Conservation (phyloP, 2,113 vertebrate species). For the Apodemus sylvaticus region DNA sequence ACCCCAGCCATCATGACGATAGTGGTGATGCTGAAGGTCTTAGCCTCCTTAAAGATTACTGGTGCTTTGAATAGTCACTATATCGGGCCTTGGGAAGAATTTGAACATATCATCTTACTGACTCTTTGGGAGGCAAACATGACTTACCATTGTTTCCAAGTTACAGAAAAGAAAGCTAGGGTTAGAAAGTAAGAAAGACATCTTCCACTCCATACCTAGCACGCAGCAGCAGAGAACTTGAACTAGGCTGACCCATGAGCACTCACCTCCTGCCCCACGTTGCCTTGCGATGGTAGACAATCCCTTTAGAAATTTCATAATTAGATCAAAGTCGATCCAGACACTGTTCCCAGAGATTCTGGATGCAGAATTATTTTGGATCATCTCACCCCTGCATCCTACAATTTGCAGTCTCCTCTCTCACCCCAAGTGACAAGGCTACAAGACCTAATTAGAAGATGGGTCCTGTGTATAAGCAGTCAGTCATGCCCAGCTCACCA, state of each 20-base stretch:
- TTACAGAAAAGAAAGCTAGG: neutral
- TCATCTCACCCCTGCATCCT: constrained; percentile 30
- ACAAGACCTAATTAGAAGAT: constrained; percentile 82
- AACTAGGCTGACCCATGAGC: neutral
- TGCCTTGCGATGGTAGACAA: neutral
- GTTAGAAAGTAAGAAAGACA: neutral
- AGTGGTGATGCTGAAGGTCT: neutral
- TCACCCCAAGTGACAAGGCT: constrained; percentile 71
- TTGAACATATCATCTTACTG: neutral
- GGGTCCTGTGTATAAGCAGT: constrained; percentile 65
- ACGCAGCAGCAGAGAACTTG: neutral
- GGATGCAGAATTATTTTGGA: neutral
- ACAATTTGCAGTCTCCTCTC: constrained; percentile 47
- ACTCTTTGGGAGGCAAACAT: neutral
- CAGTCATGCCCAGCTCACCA: neutral
- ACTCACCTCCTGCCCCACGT: neutral
- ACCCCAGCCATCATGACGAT: neutral
- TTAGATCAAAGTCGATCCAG: constrained; percentile 69
- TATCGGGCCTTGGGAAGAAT: neutral
- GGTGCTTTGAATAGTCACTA: neutral
- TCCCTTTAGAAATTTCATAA: constrained; percentile 41
- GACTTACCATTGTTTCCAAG: neutral
- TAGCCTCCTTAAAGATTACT: neutral
- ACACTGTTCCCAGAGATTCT: constrained; percentile 26
- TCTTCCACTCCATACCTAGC: neutral